A percentile compares a stretch with the other conserved stretches of the same genome.
These are phyloP conservation scores for Oryzias celebensis DNA, from an alignment of 2,113 vertebrate genomes.

Conservation along the genomic window DNA sequence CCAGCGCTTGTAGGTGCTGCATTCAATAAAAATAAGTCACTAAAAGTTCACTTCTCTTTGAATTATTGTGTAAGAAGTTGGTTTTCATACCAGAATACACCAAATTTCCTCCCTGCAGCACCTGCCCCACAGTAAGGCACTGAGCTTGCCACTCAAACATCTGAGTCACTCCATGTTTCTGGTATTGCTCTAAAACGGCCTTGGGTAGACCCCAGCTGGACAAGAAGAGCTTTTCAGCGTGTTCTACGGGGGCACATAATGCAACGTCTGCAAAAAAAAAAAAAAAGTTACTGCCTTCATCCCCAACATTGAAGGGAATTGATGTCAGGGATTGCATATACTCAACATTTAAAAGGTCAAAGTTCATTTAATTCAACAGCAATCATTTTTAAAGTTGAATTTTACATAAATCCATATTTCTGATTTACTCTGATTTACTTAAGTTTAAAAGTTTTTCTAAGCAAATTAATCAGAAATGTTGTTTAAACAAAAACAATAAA, in stretches of 20 bases:
- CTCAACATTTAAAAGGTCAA: no score
- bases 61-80: not conserved
- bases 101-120: slow-evolving; percentile 90
- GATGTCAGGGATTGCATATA: not conserved
- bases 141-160: slow-evolving; percentile 99
- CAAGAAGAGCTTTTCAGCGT: slow-evolving; percentile 84
- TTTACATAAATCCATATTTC: no score
- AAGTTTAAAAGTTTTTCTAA: no score
- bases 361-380: no score
- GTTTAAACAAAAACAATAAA: no score
- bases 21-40: not conserved
- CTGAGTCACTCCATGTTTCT: slow-evolving; percentile 82
- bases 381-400: no score
- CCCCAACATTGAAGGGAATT: not conserved
- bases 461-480: no score
- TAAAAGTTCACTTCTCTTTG: not conserved
- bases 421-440: no score
- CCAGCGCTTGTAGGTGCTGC: slow-evolving; percentile 96
- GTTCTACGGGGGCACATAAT: slow-evolving; percentile 77
- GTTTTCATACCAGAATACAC: slow-evolving; percentile 89
- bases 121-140: slow-evolving; percentile 87
- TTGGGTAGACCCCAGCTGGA: slow-evolving; percentile 92
- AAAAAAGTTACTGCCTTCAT: not conserved
- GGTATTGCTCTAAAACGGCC: slow-evolving; percentile 86
- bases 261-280: slow-evolving; percentile 67